Evolutionary conservation across 2,888 invertebrate genomes (phyloP).

Genomic region (Latrodectus elegans): DNA sequence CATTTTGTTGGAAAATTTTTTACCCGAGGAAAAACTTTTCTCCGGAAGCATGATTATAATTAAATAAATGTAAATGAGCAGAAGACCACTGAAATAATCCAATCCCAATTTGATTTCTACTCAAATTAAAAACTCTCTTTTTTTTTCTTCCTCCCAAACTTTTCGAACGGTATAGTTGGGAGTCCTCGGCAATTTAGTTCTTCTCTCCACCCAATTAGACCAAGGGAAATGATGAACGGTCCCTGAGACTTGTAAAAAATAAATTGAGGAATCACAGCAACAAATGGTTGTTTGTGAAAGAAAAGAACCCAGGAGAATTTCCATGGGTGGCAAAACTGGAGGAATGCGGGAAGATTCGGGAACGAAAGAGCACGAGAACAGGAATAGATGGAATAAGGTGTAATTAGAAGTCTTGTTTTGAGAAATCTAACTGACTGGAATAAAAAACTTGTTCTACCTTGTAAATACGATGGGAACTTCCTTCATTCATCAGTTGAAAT

Average conservation of each 20-base stretch:
- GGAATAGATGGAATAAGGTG: background rate
- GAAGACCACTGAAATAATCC: background rate
- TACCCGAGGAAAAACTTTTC: background rate
- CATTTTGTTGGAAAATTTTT: background rate
- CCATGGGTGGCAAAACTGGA: background rate
- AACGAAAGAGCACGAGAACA: background rate
- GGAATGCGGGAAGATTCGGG: background rate
- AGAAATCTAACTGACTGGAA: conserved; percentile 10
- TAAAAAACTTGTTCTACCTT: conserved; percentile 3
- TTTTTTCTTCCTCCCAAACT: background rate
- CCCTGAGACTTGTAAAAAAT: conserved; percentile 15
- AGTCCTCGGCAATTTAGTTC: conserved; percentile 23
- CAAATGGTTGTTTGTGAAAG: conserved; percentile 24
- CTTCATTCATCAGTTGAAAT: background rate
- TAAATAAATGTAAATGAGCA: background rate
- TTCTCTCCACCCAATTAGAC: conserved; percentile 23
- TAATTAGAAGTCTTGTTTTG: conserved; percentile 46
- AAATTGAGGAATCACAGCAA: conserved; percentile 5
- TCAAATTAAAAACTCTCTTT: background rate
- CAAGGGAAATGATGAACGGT: conserved; percentile 40
- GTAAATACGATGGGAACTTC: background rate
- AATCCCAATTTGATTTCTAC: background rate
- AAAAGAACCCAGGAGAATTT: conserved; percentile 27
- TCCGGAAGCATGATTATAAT: background rate
- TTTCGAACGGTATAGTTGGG: conserved; percentile 1